Conservation (phyloP, 2,113 vertebrate species). For the Megalops atlanticus region DNA sequence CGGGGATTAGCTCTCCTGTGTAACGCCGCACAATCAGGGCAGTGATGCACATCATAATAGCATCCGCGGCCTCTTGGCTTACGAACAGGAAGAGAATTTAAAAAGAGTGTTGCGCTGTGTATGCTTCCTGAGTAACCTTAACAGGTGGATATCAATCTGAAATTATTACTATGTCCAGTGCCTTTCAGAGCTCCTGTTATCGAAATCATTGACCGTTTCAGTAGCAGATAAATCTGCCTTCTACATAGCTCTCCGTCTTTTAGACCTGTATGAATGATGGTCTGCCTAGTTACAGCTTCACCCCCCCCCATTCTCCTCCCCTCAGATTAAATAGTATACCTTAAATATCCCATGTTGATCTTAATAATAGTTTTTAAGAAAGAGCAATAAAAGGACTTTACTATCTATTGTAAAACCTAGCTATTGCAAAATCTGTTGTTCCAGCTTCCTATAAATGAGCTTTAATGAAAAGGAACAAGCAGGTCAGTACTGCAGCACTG, state of each 20-base stretch:
- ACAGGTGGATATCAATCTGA: neutral
- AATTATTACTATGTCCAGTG: neutral
- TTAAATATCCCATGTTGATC: neutral
- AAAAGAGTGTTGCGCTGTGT: neutral
- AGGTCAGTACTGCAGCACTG: no score
- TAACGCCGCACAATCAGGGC: neutral
- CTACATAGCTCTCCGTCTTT: neutral
- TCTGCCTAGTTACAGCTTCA: neutral
- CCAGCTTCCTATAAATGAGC: no score
- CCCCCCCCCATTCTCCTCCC: neutral
- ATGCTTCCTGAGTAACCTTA: neutral
- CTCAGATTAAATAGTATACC: neutral
- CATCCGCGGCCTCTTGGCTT: slow-evolving; percentile 4
- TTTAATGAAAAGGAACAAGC: no score
- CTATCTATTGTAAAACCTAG: no score
- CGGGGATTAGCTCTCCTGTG: slow-evolving; percentile 3
- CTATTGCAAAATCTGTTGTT: no score
- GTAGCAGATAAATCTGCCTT: neutral
- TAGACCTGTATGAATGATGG: neutral
- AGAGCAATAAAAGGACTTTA: no score
- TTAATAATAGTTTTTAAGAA: no score
- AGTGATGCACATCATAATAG: neutral
- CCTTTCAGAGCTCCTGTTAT: neutral
- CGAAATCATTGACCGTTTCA: neutral
- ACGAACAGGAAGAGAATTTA: slow-evolving; percentile 21